A percentile compares a stretch with the other conserved stretches of the same genome.
phyloP scores from a whole-genome alignment of 2,888 invertebrate genomes.

The Caenorhabditis sp. region DNA sequence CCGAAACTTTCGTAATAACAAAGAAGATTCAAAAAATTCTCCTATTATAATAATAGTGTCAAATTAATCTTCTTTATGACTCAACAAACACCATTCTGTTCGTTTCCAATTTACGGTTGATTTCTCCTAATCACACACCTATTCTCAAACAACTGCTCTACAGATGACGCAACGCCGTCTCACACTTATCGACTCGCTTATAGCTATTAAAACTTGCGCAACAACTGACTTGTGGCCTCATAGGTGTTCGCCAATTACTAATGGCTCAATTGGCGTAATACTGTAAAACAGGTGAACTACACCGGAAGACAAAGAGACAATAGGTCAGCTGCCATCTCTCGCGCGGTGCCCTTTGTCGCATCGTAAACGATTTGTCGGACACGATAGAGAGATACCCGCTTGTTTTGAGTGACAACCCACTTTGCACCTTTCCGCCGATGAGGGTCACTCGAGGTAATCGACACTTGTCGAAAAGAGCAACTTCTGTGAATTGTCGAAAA shows the following conservation, averaged over 20 bases:
- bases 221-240: slow-evolving; percentile 42
- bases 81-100: slow-evolving; percentile 28
- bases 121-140: slow-evolving; percentile 27
- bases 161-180: slow-evolving; percentile 36
- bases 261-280: slow-evolving; percentile 36
- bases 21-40: neutral
- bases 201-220: slow-evolving; percentile 48
- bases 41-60: neutral
- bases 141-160: slow-evolving; percentile 26
- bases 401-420: slow-evolving; percentile 65
- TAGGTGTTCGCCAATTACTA: slow-evolving; percentile 35
- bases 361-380: slow-evolving; percentile 67
- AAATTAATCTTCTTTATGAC: slow-evolving; percentile 36
- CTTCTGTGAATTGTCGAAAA: slow-evolving; percentile 46
- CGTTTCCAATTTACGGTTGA: slow-evolving; percentile 14
- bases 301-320: slow-evolving; percentile 20
- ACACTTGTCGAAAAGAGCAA: slow-evolving; percentile 56
- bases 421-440: slow-evolving; percentile 67
- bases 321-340: slow-evolving; percentile 39
- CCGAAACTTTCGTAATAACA: neutral
- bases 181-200: slow-evolving; percentile 40
- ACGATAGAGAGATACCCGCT: slow-evolving; percentile 35
- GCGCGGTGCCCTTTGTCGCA: slow-evolving; percentile 58
- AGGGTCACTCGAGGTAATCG: slow-evolving; percentile 49
- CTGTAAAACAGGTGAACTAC: slow-evolving; percentile 36